These are phyloP conservation scores for Athene cunicularia DNA, from an alignment of 2,113 vertebrate genomes.

Conservation along the genomic window DNA sequence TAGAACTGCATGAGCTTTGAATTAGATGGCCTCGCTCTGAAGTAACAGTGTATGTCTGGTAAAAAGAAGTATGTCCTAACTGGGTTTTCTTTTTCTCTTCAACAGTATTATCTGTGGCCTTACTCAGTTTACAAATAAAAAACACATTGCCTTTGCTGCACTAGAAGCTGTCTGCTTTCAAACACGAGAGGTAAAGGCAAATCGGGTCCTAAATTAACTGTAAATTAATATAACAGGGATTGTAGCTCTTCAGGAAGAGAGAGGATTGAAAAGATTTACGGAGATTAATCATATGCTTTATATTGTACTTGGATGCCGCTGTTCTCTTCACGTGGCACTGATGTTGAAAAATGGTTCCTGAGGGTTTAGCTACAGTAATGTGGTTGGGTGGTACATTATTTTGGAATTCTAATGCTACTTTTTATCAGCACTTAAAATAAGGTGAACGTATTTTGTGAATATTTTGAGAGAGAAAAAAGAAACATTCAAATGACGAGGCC, in stretches of 20 bases:
- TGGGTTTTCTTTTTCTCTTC: background rate
- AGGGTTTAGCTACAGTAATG: background rate
- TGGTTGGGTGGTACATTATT: background rate
- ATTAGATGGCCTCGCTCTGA: background rate
- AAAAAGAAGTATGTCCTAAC: background rate
- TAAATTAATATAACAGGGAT: background rate
- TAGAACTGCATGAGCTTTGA: background rate
- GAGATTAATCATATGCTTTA: background rate
- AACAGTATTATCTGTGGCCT: constrained; percentile 96
- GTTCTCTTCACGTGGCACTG: background rate
- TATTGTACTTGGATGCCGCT: background rate
- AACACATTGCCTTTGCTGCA: constrained; percentile 95
- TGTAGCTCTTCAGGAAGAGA: background rate
- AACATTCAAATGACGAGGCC: background rate
- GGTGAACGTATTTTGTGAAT: background rate
- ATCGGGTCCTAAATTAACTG: background rate
- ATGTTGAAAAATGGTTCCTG: background rate
- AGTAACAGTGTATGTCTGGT: background rate
- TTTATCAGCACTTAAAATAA: background rate
- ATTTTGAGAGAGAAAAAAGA: background rate
- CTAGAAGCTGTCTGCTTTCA: constrained; percentile 98
- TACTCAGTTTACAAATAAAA: constrained; percentile 98
- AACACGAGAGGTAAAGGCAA: constrained; percentile 89
- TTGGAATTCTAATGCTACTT: background rate
- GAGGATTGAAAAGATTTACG: background rate